These are phyloP conservation scores for Peromyscus attwateri DNA, from an alignment of 2,797 vertebrate species.

Conservation along the genomic window DNA sequence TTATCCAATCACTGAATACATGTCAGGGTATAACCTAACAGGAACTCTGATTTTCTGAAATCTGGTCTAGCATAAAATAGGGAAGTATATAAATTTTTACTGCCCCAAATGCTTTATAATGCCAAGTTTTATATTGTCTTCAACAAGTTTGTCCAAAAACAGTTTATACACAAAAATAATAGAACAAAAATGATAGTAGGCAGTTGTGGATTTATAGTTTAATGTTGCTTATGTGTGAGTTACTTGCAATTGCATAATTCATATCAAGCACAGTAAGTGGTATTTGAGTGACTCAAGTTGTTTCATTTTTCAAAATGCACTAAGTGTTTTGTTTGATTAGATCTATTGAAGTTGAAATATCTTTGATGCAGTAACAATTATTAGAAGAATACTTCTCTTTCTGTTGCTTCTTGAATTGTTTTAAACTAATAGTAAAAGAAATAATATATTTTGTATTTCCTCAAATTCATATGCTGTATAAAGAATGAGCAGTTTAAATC, in stretches of 20 bases:
- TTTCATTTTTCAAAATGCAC: constrained; percentile 21
- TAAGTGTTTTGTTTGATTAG: background rate
- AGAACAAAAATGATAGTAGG: background rate
- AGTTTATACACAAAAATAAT: constrained; percentile 1
- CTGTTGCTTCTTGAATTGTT: constrained; percentile 22
- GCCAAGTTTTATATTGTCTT: background rate
- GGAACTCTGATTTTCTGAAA: background rate
- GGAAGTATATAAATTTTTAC: background rate
- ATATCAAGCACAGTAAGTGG: background rate
- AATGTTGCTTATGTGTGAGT: background rate
- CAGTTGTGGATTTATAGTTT: background rate
- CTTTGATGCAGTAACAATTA: background rate
- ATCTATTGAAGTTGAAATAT: background rate
- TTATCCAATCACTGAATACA: background rate
- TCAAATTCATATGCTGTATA: background rate
- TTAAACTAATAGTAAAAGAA: constrained; percentile 42
- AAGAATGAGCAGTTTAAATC: background rate
- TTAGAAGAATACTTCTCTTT: background rate
- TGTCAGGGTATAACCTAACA: background rate
- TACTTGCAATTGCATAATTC: background rate
- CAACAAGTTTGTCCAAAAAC: constrained; percentile 14
- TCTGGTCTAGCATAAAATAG: background rate
- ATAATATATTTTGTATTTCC: background rate
- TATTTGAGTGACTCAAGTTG: background rate
- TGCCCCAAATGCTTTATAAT: background rate